Evolutionary conservation across 2,113 vertebrate genomes (phyloP), one percentile per base, ranked within the genome.

Genomic region (Phalacrocorax carbo): DNA sequence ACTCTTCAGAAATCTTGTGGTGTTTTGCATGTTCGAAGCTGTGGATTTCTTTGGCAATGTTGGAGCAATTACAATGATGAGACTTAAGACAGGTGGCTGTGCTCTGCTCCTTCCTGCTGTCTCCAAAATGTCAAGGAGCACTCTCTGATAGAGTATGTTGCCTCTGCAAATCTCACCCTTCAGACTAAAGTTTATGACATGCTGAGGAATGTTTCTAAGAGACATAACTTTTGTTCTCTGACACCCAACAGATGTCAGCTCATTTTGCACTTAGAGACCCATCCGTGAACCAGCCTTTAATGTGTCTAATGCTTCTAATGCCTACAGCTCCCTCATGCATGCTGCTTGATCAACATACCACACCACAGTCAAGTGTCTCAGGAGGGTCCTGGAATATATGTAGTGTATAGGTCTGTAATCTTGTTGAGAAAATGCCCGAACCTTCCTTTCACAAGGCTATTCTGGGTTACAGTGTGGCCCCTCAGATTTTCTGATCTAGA

Each of bases 41-140:
- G 0, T 5, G n/a, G 16, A 23, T 85, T 82, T 85, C 34, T 62
- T 80, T 1, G 1, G 48, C 60, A 6, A 10, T 13, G 10, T 3
- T 72, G 57, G 42, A 27, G 61, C 26, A 72, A 52, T 80, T 69
- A 21, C 2, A 20, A 3, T 23, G 27, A 42, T 7, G 55, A 58
- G 42, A 40, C 44, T 60, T 27, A 60, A 54, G 72, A 13, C 8
- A 18, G 36, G 62, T 0, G 0, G 7, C 76, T 60, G 64, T 0
- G 0, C 51, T 79, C 55, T 84, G 42, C 30, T 86, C 34, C 68
- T 80, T 55, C 44, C 3, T 3, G 21, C 68, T 58, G 40, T 7
- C 55, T 52, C 11, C 0, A 13, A 40, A 84, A 54, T 75, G 48
- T 34, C 38, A 36, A 9, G 64, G n/a, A 51, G 18, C 9, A 6